Conservation (phyloP, 2,888 invertebrate species). For the Pterobdella sp. region DNA sequence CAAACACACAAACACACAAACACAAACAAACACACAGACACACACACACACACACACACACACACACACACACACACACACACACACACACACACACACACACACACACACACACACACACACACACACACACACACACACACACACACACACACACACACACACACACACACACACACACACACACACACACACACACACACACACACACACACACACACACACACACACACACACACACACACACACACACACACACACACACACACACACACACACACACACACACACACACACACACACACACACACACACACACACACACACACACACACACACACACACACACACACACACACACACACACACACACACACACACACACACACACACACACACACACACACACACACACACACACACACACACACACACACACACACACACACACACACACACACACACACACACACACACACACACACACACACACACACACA, state of each 20-base stretch:
- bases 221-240: conserved; percentile 7
- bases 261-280: neutral
- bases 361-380: conserved; percentile 21
- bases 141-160: conserved; percentile 10
- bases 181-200: conserved; percentile 22
- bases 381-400: conserved; percentile 23
- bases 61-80: neutral
- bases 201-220: conserved; percentile 21
- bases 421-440: neutral
- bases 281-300: conserved; percentile 16
- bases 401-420: conserved; percentile 11
- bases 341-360: conserved; percentile 19
- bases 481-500: conserved; percentile 15
- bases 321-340: conserved; percentile 14
- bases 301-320: conserved; percentile 14
- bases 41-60: conserved; percentile 4
- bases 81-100: neutral
- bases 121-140: conserved; percentile 15
- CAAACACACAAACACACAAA: conserved; percentile 22
- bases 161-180: conserved; percentile 22
- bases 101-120: conserved; percentile 16
- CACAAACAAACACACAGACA: conserved; percentile 13
- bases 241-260: neutral
- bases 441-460: neutral
- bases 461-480: conserved; percentile 5